Evolutionary conservation across 1,140 invertebrate species (phyloP).

Genomic region (Trachymyrmex cornetzi): DNA sequence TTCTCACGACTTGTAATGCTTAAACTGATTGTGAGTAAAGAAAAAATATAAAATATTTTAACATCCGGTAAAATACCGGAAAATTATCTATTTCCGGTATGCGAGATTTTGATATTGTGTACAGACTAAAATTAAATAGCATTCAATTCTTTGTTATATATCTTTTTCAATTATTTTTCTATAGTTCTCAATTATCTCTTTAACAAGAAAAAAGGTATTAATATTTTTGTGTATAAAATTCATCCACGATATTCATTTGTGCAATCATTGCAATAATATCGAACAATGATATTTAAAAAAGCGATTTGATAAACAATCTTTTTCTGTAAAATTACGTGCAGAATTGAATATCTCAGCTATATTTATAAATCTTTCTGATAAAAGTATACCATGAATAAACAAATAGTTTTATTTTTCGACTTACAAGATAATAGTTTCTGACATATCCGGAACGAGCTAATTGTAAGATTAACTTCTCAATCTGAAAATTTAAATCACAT

Average conservation of each 20-base stretch:
- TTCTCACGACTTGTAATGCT: neutral
- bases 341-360: neutral
- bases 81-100: neutral
- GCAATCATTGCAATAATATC: constrained; percentile 14
- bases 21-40: neutral
- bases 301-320: neutral
- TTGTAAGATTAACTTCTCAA: constrained; percentile 36
- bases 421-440: constrained; percentile 13
- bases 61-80: neutral
- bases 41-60: neutral
- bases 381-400: constrained; percentile 15
- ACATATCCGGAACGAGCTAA: neutral
- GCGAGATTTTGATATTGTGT: neutral
- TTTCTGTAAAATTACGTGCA: neutral
- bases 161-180: neutral
- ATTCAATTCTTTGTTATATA: neutral
- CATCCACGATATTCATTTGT: neutral
- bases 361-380: neutral
- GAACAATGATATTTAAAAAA: neutral
- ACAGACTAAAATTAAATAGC: neutral
- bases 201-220: neutral
- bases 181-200: neutral
- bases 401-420: constrained; percentile 7
- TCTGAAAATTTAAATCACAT: constrained; percentile 8
- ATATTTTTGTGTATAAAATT: neutral